Evolutionary conservation across 2,888 invertebrate genomes (phyloP), one percentile per base, ranked within the genome.

Genomic region (Bimastos eiseni): DNA sequence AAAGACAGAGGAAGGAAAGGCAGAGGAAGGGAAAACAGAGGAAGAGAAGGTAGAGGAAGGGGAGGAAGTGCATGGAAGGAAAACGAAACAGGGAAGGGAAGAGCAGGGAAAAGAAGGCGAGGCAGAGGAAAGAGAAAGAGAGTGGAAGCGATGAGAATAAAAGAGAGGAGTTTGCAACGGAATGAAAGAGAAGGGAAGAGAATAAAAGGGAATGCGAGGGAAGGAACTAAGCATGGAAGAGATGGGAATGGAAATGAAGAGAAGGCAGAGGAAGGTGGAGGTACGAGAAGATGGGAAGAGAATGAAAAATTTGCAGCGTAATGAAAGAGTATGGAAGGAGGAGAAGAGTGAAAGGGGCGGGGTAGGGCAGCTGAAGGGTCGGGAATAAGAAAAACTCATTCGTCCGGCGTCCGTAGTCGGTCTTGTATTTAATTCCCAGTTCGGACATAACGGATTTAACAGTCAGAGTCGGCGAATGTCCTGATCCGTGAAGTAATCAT

Each of bases 321-420:
- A 34, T 3, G 34, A n/a, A 84, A 84, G 84, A 21, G 21, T 3
- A 34, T 3, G 17, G 33, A 83, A 6, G 36, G 21, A 84, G 34
- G 21, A 15, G 33, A 84, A 84, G 21, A 8, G 38, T 8, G 34
- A 19, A 84, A 84, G 36, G 34, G 84, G 34, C 4, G 17, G 41
- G 6, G 70, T 36, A n/a, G 13, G 83, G 55, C 55, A 90, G 38
- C 89, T 37, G 1, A 36, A 90, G 30, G 90, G 30, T 5, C 13
- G 37, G 37, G 83, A 84, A 30, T 83, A 83, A 34, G 83, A 90
- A 90, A 41, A 83, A 86, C 86, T 86, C 37, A 36, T 36, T 86
- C 86, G 34, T 86, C 86, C n/a, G 30, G 37, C 86, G 86, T 24
- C 34, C 86, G 86, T 36, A 86, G 70, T 70, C n/a, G 70, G 70